phyloP scores from a whole-genome alignment of 1,140 invertebrate genomes.

The Hypsibius dujardini region DNA sequence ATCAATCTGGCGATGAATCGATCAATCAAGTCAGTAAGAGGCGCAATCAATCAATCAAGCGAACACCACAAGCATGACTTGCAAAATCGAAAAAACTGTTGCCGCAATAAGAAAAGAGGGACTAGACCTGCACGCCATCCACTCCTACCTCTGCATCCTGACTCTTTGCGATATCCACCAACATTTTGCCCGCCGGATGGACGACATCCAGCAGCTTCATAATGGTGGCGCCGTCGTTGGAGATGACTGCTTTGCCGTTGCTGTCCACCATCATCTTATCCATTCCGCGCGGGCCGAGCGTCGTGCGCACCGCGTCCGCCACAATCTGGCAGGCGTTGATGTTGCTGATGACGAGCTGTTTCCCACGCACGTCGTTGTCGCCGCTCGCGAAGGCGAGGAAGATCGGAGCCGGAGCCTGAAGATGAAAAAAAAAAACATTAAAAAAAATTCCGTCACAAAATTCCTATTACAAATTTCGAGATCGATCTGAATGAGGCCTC shows the following conservation, averaged over 20 bases:
- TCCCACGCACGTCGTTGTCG: slow-evolving; percentile 49
- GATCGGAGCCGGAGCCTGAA: slow-evolving; percentile 5
- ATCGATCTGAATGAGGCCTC: too few relatives aligned
- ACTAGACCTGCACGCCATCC: too few relatives aligned
- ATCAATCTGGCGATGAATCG: too few relatives aligned
- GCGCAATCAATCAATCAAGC: too few relatives aligned
- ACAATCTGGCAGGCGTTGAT: slow-evolving; percentile 97
- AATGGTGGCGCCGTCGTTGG: slow-evolving; percentile 98
- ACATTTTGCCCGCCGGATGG: slow-evolving; percentile 87
- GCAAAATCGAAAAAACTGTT: too few relatives aligned
- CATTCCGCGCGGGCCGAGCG: slow-evolving; percentile 93
- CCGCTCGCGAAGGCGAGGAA: background rate
- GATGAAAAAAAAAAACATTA: too few relatives aligned
- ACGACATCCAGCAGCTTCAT: slow-evolving; percentile 90
- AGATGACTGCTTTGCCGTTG: slow-evolving; percentile 74
- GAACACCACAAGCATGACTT: too few relatives aligned
- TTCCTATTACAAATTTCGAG: too few relatives aligned
- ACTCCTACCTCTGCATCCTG: slow-evolving; percentile 94
- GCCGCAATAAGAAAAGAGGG: too few relatives aligned
- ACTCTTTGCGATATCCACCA: slow-evolving; percentile 97
- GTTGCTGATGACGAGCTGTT: slow-evolving; percentile 86
- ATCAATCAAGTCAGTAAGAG: too few relatives aligned
- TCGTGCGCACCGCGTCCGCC: slow-evolving; percentile 85
- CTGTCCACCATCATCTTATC: slow-evolving; percentile 92
- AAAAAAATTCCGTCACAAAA: too few relatives aligned